These are phyloP conservation scores for Zaprionus nigranus DNA, from an alignment of 1,140 invertebrate genomes.

Conservation along the genomic window DNA sequence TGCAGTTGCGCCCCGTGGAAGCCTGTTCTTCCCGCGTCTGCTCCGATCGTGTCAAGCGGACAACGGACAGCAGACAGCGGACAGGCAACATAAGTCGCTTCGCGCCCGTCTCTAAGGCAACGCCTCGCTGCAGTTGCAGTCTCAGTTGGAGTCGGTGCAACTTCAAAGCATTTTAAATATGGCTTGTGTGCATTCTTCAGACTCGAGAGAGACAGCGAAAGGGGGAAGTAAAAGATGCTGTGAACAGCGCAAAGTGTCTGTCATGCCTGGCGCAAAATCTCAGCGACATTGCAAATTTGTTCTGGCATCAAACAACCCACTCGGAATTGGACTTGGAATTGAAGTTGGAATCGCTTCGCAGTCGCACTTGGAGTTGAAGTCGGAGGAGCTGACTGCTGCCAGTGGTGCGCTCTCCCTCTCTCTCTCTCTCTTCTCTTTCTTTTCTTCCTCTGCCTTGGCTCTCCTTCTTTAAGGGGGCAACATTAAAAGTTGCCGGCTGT, in stretches of 20 bases:
- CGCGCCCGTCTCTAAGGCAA: constrained; percentile 38
- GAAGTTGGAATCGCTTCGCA: constrained; percentile 47
- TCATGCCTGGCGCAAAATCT: constrained; percentile 57
- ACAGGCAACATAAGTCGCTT: constrained; percentile 45
- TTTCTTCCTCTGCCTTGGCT: neutral
- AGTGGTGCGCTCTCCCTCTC: constrained; percentile 15
- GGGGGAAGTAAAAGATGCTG: constrained; percentile 1
- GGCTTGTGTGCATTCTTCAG: constrained; percentile 54
- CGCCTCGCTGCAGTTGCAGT: constrained; percentile 20
- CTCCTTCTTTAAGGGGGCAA: constrained; percentile 49
- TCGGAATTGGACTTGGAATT: constrained; percentile 44
- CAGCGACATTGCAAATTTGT: constrained; percentile 70
- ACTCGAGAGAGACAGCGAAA: neutral
- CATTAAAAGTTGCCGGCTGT: constrained; percentile 82
- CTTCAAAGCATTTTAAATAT: constrained; percentile 76
- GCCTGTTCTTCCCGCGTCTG: neutral
- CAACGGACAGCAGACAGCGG: constrained; percentile 1
- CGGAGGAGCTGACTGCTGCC: constrained; percentile 7
- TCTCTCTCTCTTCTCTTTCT: neutral
- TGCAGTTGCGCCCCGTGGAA: constrained; percentile 12
- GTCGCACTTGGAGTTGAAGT: constrained; percentile 12
- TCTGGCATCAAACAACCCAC: constrained; percentile 79
- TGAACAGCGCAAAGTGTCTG: constrained; percentile 43
- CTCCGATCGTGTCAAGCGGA: constrained; percentile 47
- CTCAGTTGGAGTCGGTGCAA: constrained; percentile 47